Evolutionary conservation across 2,888 invertebrate species (phyloP).

Genomic region (Torymus texanus): DNA sequence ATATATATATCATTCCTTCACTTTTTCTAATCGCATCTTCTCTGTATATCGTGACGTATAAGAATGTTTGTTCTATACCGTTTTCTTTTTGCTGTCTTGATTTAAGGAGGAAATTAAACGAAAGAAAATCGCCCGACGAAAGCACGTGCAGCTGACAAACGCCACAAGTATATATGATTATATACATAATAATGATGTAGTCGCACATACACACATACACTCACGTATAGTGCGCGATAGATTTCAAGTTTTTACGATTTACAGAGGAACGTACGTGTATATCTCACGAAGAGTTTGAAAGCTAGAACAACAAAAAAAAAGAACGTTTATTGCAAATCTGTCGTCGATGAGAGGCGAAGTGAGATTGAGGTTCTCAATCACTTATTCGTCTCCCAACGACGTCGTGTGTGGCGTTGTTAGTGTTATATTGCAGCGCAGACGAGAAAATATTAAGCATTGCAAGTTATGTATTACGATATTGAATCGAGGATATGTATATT

Average conservation of each 20-base stretch:
- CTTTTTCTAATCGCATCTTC: too few species aligned
- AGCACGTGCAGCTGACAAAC: conserved; percentile 38
- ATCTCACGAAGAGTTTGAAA: neutral
- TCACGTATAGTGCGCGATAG: conserved; percentile 7
- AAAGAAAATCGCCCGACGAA: conserved; percentile 24
- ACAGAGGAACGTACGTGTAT: neutral
- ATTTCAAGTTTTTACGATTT: conserved; percentile 52
- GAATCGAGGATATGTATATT: too few species aligned
- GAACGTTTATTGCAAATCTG: too few species aligned
- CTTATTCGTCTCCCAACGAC: too few species aligned
- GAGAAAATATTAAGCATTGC: conserved; percentile 9
- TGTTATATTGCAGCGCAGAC: conserved; percentile 37
- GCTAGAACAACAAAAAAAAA: too few species aligned
- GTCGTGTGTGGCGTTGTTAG: neutral
- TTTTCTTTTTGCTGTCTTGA: too few species aligned
- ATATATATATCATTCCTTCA: too few species aligned
- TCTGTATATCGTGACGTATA: too few species aligned
- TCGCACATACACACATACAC: neutral
- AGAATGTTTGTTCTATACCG: too few species aligned
- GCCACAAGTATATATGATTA: conserved; percentile 38
- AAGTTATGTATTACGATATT: neutral
- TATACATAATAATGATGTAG: neutral
- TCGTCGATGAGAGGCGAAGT: too few species aligned
- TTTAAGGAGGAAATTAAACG: too few species aligned
- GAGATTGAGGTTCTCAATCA: too few species aligned